Percentiles rank a stretch among this genome's conserved stretches.
Evolutionary conservation across 2,888 invertebrate genomes (phyloP).

Genomic region (Melieria crassipennis): DNA sequence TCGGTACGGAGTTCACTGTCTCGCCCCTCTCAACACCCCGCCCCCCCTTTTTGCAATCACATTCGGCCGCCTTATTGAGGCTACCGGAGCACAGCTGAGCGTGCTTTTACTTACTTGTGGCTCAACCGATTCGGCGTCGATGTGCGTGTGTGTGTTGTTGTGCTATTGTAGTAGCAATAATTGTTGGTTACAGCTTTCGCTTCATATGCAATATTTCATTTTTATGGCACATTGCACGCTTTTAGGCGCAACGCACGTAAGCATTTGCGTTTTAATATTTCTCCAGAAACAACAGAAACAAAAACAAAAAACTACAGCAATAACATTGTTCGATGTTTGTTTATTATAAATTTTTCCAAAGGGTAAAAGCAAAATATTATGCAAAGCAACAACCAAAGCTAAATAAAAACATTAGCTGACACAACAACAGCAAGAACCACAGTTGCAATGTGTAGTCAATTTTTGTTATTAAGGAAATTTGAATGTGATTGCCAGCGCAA

Average conservation of each 20-base stretch:
- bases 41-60: too few relatives aligned
- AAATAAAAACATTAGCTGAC: not conserved
- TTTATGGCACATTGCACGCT: conserved; percentile 31
- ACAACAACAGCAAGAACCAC: not conserved
- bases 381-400: too few relatives aligned
- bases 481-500: not conserved
- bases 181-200: conserved; percentile 16
- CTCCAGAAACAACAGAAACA: not conserved
- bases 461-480: not conserved
- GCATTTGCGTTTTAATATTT: conserved; percentile 6
- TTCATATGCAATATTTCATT: conserved; percentile 29
- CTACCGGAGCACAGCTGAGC: too few relatives aligned
- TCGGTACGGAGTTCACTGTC: too few relatives aligned
- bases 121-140: too few relatives aligned
- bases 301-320: not conserved
- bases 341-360: too few relatives aligned
- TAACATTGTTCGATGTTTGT: too few relatives aligned
- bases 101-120: too few relatives aligned
- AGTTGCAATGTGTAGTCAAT: not conserved
- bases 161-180: conserved; percentile 8
- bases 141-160: conserved; percentile 3
- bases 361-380: too few relatives aligned
- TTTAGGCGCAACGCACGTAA: conserved; percentile 27
- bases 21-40: too few relatives aligned
- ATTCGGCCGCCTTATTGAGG: too few relatives aligned